phyloP scores from a whole-genome alignment of 2,888 invertebrate genomes.

The Polydrusus cervinus region DNA sequence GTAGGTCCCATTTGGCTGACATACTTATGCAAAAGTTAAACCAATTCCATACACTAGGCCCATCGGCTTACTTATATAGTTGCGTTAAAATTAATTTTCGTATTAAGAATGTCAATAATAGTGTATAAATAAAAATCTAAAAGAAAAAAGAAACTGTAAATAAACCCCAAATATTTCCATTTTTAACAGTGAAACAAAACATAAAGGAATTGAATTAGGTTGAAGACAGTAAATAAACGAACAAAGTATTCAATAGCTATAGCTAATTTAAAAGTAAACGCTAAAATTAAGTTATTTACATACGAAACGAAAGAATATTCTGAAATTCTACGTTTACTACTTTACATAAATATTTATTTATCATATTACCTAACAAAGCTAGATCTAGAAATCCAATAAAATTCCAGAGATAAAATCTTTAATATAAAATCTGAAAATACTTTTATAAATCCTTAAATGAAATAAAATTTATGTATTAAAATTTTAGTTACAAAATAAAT shows the following conservation, averaged over 20 bases:
- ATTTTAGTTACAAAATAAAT: no score
- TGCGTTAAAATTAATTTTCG: no score
- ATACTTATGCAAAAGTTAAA: no score
- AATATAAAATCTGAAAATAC: background rate
- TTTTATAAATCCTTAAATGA: background rate
- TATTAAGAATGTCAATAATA: no score
- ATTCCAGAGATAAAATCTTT: background rate
- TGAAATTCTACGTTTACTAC: background rate
- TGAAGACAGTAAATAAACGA: background rate
- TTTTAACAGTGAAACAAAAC: no score
- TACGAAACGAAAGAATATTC: background rate
- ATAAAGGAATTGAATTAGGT: no score
- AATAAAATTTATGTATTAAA: background rate
- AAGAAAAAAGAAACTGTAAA: no score
- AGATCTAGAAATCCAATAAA: background rate
- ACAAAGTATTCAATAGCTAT: background rate
- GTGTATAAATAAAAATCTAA: no score
- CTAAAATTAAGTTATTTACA: background rate
- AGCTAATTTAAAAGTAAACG: background rate
- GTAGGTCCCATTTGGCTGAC: no score
- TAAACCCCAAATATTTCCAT: no score
- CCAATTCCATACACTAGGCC: no score
- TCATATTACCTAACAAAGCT: slow-evolving; percentile 7
- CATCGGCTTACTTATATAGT: no score
- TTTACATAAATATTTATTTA: slow-evolving; percentile 1